Conservation (phyloP, 2,888 invertebrate species). For the Allophyes oxyacanthae region DNA sequence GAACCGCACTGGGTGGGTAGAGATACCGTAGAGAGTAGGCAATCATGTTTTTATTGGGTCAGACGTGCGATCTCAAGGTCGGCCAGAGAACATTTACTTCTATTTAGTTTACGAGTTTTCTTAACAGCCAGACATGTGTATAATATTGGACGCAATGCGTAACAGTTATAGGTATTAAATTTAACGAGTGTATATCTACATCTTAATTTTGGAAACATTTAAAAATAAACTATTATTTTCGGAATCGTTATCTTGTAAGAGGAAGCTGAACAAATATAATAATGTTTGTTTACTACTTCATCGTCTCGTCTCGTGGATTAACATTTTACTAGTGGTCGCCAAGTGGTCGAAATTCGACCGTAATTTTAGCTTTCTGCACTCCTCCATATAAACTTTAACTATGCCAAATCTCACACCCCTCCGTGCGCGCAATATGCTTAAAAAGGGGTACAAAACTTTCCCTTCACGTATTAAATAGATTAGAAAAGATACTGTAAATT, state of each 20-base stretch:
- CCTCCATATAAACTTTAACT: no score
- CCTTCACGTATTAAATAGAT: no score
- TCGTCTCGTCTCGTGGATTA: no score
- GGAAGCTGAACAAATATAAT: no score
- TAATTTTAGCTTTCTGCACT: no score
- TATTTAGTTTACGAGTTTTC: slow-evolving; percentile 65
- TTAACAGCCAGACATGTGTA: slow-evolving; percentile 60
- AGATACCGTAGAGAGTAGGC: slow-evolving; percentile 35
- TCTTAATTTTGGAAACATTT: not conserved
- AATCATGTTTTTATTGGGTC: slow-evolving; percentile 55
- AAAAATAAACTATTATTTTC: not conserved
- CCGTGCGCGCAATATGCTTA: no score
- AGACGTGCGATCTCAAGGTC: slow-evolving; percentile 67
- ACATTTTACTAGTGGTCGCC: not conserved
- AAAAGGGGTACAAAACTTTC: no score
- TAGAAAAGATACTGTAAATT: no score
- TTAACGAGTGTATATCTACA: slow-evolving; percentile 1
- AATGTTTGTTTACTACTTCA: no score
- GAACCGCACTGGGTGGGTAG: slow-evolving; percentile 24
- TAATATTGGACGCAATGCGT: slow-evolving; percentile 73
- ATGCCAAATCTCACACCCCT: no score
- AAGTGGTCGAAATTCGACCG: no score
- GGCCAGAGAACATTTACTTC: slow-evolving; percentile 58
- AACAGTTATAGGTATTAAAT: slow-evolving; percentile 54
- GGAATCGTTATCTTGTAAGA: not conserved